phyloP scores from a whole-genome alignment of 2,113 vertebrate genomes.

The Ictidomys tridecemlineatus region DNA sequence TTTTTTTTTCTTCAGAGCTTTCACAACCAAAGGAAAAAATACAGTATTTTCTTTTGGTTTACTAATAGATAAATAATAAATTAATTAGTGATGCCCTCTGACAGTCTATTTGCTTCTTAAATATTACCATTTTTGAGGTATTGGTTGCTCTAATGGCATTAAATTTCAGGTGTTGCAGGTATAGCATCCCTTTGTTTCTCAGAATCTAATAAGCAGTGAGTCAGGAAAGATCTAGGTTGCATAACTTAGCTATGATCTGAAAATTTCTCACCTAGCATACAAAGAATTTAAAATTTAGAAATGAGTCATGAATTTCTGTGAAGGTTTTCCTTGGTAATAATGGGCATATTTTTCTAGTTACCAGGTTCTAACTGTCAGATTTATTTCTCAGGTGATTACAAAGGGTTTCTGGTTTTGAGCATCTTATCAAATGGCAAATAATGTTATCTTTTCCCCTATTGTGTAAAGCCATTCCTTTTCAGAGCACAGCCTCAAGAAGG shows the following conservation, averaged over 20 bases:
- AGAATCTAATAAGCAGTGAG: background rate
- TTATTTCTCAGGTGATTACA: background rate
- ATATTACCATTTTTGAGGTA: background rate
- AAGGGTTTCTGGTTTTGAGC: background rate
- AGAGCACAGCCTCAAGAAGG: background rate
- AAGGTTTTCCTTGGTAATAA: background rate
- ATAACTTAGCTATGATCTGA: background rate
- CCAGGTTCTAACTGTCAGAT: background rate
- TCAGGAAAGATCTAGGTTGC: background rate
- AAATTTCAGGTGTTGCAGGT: background rate
- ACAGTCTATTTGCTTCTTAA: background rate
- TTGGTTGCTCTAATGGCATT: background rate
- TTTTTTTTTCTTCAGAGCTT: background rate
- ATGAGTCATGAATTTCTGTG: background rate
- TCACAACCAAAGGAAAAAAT: background rate
- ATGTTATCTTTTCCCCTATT: background rate
- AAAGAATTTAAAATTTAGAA: background rate
- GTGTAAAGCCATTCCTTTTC: background rate
- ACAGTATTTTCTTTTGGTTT: background rate
- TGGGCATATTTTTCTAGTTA: background rate
- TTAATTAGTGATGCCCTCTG: background rate
- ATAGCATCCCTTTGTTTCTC: background rate
- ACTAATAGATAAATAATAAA: background rate
- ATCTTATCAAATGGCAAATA: background rate
- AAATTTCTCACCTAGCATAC: background rate